phyloP scores from a whole-genome alignment of 2,888 invertebrate genomes.

The Tinea semifulvella region DNA sequence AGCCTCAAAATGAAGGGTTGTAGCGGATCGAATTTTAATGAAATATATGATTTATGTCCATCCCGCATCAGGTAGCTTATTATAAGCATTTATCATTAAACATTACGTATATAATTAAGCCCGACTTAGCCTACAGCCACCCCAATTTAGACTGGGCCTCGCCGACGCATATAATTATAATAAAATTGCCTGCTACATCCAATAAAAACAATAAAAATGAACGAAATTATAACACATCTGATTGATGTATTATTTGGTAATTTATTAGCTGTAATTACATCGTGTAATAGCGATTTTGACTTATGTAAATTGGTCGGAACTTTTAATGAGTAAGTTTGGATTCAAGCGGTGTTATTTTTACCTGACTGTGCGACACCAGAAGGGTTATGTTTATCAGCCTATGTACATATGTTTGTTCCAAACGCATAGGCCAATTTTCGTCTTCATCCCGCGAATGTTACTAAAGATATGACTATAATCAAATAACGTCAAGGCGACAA shows the following conservation, averaged over 20 bases:
- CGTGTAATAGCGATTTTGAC: slow-evolving; percentile 62
- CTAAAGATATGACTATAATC: no score
- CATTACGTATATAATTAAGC: slow-evolving; percentile 66
- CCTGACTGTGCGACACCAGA: no score
- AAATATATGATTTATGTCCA: slow-evolving; percentile 65
- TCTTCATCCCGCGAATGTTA: no score
- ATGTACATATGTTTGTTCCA: no score
- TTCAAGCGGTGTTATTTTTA: no score
- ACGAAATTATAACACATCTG: slow-evolving; percentile 66
- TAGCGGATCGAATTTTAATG: slow-evolving; percentile 57
- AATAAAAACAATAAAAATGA: slow-evolving; percentile 45
- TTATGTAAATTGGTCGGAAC: no score
- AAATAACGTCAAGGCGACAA: no score
- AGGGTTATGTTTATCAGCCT: no score
- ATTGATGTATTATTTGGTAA: slow-evolving; percentile 67
- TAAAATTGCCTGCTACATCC: slow-evolving; percentile 54
- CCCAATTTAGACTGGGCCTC: slow-evolving; percentile 50
- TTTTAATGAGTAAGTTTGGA: no score
- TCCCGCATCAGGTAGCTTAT: slow-evolving; percentile 63
- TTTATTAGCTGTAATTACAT: slow-evolving; percentile 65
- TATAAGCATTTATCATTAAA: slow-evolving; percentile 65
- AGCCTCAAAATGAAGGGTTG: slow-evolving; percentile 56
- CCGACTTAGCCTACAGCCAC: slow-evolving; percentile 55
- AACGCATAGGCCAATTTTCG: no score
- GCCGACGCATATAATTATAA: slow-evolving; percentile 58